Conservation (phyloP, 2,797 vertebrate genomes). For the Anisognathus igniventris region DNA sequence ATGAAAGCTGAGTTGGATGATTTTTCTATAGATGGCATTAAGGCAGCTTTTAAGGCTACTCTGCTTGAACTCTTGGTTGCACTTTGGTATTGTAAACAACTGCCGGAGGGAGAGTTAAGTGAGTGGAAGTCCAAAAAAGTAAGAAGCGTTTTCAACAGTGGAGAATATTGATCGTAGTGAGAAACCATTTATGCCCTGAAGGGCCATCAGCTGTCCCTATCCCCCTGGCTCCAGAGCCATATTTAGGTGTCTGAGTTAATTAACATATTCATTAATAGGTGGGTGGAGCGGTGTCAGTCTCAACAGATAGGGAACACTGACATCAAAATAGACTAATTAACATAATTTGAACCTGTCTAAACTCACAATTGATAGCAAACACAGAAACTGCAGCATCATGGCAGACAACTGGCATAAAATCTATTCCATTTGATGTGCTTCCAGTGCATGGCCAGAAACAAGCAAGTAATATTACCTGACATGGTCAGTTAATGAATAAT, state of each 20-base stretch:
- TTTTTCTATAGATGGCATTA: conserved; percentile 41
- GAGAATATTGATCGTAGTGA: conserved; percentile 7
- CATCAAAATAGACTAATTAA: conserved; percentile 7
- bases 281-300: not conserved
- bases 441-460: not conserved
- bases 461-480: not conserved
- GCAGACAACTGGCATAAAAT: not conserved
- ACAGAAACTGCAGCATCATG: not conserved
- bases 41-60: conserved; percentile 51
- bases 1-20: conserved; percentile 36
- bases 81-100: conserved; percentile 27
- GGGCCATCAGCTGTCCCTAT: conserved; percentile 33
- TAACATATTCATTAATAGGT: conserved; percentile 37
- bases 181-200: conserved; percentile 37
- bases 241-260: conserved; percentile 19
- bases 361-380: not conserved
- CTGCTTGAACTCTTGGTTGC: conserved; percentile 20
- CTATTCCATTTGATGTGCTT: not conserved
- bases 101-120: not conserved
- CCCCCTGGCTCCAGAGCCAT: not conserved
- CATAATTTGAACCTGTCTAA: conserved; percentile 10
- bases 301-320: not conserved
- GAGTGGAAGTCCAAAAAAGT: conserved; percentile 31
- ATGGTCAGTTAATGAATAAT: not conserved
- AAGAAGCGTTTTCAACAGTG: not conserved